Conservation (phyloP, 2,888 invertebrate species). For the Lycocerus yunnanus region DNA sequence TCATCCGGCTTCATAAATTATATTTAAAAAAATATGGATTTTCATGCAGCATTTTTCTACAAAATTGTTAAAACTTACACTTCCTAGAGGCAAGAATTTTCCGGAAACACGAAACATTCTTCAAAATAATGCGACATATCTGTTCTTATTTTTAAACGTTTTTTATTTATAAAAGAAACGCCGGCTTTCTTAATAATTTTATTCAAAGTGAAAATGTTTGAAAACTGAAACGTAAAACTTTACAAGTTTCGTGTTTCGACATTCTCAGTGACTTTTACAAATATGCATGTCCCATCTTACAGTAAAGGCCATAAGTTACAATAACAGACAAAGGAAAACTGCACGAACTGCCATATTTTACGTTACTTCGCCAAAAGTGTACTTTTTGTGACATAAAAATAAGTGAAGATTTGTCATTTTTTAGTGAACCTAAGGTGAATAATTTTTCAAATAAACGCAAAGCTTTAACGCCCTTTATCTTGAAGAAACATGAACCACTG, state of each 20-base stretch:
- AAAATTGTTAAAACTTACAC: conserved; percentile 23
- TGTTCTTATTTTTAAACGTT: conserved; percentile 14
- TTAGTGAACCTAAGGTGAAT: too few species aligned
- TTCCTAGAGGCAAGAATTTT: conserved; percentile 32
- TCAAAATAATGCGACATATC: conserved; percentile 22
- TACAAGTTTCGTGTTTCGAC: not conserved
- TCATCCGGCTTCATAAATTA: not conserved
- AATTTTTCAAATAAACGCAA: too few species aligned
- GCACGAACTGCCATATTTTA: not conserved
- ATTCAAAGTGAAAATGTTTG: not conserved
- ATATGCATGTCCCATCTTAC: not conserved
- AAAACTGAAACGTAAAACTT: not conserved
- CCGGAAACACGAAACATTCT: conserved; percentile 15
- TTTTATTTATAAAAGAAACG: not conserved
- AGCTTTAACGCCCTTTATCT: too few species aligned
- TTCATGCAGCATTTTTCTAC: conserved; percentile 35
- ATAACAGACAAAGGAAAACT: not conserved
- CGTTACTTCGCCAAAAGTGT: not conserved
- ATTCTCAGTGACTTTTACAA: not conserved
- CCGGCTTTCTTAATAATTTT: not conserved
- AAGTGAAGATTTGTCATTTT: too few species aligned
- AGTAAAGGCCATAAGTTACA: not conserved
- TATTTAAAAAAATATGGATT: conserved; percentile 33
- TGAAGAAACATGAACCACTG: too few species aligned
- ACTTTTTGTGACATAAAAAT: too few species aligned